Evolutionary conservation across 2,113 vertebrate species (phyloP), one percentile per base, ranked within the genome.

Genomic region (Neofelis nebulosa): DNA sequence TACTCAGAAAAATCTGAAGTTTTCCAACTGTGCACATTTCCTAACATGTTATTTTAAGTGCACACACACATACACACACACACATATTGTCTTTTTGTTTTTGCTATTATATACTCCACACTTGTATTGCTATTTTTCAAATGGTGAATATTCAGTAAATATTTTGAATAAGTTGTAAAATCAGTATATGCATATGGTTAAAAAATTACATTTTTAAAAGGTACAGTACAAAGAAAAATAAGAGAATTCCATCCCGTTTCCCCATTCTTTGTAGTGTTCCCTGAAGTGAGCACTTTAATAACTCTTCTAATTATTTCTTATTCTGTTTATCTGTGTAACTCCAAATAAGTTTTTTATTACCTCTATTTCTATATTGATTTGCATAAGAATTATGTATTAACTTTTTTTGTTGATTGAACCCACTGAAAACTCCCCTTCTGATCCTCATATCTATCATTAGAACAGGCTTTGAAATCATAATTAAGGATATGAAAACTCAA

Each of bases 361-460:
- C 15, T 94, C 13, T 81, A 55, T 86, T 94, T 87, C 23, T 85
- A 36, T 86, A 87, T 87, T 91, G 94, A 85, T 89, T 85, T 93
- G 65, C 18, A 27, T 86, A 65, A 78, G 29, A 78, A 27, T 71
- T 76, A 63, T 55, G 19, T 88, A 63, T 45, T 87, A 66, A 45
- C 7, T 61, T 68, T 87, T 71, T 85, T 57, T 36, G 36, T 8
- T 95, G 55, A 76, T 8, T 69, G 18, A 41, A 38, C 92, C 92
- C 10, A 29, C 66, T 41, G 11, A 89, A 94, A 89, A 81, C 74
- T 23, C 14, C 13, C 12, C 73, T 81, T 82, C 19, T 7, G 9
- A 45, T 36, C 15, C 15, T 19, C 15, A 31, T 25, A 45, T 69
- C 31, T 93, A 33, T 87, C 55, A 71, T 36, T 65, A 82, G 93